Conservation (phyloP, 1,140 invertebrate genomes). For the Ceratitis capitata region DNA sequence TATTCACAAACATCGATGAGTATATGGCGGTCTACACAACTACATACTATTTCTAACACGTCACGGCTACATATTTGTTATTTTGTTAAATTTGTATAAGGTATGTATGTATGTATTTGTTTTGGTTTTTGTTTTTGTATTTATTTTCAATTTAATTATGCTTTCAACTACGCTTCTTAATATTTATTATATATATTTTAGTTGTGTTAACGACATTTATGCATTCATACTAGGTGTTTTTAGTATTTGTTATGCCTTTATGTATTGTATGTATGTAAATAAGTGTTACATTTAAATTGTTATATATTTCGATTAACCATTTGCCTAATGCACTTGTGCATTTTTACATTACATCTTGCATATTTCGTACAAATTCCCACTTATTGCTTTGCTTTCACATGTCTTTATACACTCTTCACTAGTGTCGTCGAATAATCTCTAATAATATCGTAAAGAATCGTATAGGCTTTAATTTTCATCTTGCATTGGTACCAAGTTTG, state of each 20-base stretch:
- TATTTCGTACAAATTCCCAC: slow-evolving; percentile 4
- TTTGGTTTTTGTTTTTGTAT: not conserved
- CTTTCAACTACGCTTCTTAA: slow-evolving; percentile 20
- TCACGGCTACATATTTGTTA: not conserved
- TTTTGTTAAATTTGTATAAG: slow-evolving; percentile 21
- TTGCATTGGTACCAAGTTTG: not conserved
- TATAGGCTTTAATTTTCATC: not conserved
- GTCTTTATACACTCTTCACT: not conserved
- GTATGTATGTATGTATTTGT: slow-evolving; percentile 5
- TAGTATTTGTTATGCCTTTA: slow-evolving; percentile 7
- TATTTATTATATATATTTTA: slow-evolving; percentile 10
- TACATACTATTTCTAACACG: slow-evolving; percentile 33
- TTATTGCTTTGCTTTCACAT: slow-evolving; percentile 39
- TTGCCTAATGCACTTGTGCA: not conserved
- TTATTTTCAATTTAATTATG: not conserved
- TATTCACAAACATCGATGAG: slow-evolving; percentile 39
- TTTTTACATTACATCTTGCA: not conserved
- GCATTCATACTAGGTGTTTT: slow-evolving; percentile 39
- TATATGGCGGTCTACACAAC: slow-evolving; percentile 33
- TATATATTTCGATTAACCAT: slow-evolving; percentile 22
- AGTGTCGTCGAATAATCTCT: not conserved
- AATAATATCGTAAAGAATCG: not conserved
- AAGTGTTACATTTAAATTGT: slow-evolving; percentile 40
- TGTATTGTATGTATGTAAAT: slow-evolving; percentile 25
- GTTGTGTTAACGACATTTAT: slow-evolving; percentile 44